Base-by-base conservation (phyloP, 1,140 invertebrate genomes). In the Eumeta japonica region DNA sequence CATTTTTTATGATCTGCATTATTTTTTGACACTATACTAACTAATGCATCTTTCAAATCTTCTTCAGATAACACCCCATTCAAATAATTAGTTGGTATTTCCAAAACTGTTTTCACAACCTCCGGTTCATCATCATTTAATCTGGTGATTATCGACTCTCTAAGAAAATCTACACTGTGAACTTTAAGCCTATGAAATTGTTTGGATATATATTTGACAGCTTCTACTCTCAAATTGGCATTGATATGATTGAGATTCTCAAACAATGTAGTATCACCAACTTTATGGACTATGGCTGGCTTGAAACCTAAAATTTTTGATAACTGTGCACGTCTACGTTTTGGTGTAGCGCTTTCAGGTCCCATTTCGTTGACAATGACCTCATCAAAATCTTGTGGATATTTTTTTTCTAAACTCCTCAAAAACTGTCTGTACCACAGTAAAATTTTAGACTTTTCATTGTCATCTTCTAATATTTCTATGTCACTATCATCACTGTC, bases 241-340 rank as follows among this genome's bases (percentile, higher is more conserved):
- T 78, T 83, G 3, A 79, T 62, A 53, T 88, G 83, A 48, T 84
- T 83, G 1, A 89, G 57, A 32, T 83, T 83, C 52, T 85, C 78
- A 40, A 88, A 83, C 0, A 86, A 68, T 11, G 80, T 78, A 9
- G 68, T 67, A 2, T 71, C 71, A 34, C 75, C 75, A 11, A 79
- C 58, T 55, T 73, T 68, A 40, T 79, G 76, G 0, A 65, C 58
- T 1, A 79, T 60, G 13, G 79, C 76, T 2, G 79, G 68, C 36
- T 79, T 76, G 37, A 80, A 80, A 12, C 71, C 76, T 54, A 76
- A 42, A 9, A 75, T 49, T 50, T 71, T 66, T 28, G 64, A 64
- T 10, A 77, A 41, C 5, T 58, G 46, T n/a, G 39, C 12, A 11
- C 43, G 40, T 49, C 54, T 55, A 20, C 52, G 43, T 12, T 39